Evolutionary conservation across 2,888 invertebrate species (phyloP).

Genomic region (Drosophila tanythrix): DNA sequence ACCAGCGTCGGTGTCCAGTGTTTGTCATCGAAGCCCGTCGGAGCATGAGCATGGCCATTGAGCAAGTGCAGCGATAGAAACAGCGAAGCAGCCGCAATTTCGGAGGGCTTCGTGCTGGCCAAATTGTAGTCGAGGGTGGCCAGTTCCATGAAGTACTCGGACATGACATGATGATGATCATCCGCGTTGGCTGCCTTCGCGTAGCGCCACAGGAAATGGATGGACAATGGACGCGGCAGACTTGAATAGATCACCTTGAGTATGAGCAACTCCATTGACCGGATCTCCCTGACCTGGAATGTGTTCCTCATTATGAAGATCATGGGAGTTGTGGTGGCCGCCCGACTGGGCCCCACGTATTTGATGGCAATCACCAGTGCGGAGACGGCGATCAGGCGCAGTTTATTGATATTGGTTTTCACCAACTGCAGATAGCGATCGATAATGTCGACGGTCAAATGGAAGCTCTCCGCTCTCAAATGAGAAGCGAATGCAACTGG

Average conservation of each 20-base stretch:
- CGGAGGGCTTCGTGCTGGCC: constrained; percentile 92
- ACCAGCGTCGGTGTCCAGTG: constrained; percentile 91
- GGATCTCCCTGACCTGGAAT: no score
- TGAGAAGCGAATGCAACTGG: constrained; percentile 94
- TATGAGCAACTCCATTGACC: constrained; percentile 88
- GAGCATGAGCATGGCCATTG: constrained; percentile 70
- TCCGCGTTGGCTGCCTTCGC: constrained; percentile 87
- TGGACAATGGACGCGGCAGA: constrained; percentile 93
- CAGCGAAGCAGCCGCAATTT: constrained; percentile 85
- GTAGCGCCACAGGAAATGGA: constrained; percentile 94
- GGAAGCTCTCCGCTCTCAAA: constrained; percentile 94
- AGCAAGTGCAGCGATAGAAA: constrained; percentile 82
- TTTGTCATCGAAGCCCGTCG: constrained; percentile 79
- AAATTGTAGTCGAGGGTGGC: constrained; percentile 92
- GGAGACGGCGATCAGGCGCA: constrained; percentile 94
- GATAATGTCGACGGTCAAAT: constrained; percentile 93
- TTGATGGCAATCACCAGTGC: constrained; percentile 96
- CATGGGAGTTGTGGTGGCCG: no score
- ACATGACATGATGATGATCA: constrained; percentile 90
- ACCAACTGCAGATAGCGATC: constrained; percentile 92
- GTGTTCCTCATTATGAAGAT: no score
- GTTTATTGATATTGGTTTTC: constrained; percentile 87
- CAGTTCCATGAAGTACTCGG: constrained; percentile 96
- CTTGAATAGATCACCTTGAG: constrained; percentile 90
- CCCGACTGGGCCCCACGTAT: constrained; percentile 89